A percentile compares a stretch with the other conserved stretches of the same genome.
Conservation (phyloP, 2,888 invertebrate genomes). For the Agrotis exclamationis region DNA sequence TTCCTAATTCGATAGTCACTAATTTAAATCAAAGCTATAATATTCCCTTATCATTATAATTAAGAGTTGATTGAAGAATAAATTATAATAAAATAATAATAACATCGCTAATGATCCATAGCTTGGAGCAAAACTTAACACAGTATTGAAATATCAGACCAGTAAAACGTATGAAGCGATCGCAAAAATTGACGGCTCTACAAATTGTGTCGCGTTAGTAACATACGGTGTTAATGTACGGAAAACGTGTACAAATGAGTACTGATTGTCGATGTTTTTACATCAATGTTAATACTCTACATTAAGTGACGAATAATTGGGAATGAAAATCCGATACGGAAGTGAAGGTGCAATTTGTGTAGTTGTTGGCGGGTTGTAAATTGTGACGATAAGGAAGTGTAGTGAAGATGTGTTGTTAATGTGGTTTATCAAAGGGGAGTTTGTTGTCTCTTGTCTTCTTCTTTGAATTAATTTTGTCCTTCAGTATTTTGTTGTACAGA, state of each 20-base stretch:
- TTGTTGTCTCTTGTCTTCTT: not conserved
- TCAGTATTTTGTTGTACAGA: too few relatives aligned
- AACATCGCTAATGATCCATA: constrained; percentile 32
- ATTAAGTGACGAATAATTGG: constrained; percentile 52
- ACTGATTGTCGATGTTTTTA: constrained; percentile 62
- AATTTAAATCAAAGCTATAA: not conserved
- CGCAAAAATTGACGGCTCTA: constrained; percentile 67
- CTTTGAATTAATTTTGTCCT: not conserved
- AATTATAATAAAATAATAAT: not conserved
- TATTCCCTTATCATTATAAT: too few relatives aligned
- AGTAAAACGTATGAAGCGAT: constrained; percentile 52
- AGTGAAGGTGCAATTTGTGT: constrained; percentile 26
- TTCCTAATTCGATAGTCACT: not conserved
- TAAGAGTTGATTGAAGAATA: not conserved
- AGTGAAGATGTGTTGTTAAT: not conserved
- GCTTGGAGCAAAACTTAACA: constrained; percentile 35
- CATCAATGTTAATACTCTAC: constrained; percentile 46
- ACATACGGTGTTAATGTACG: constrained; percentile 71
- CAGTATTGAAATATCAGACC: constrained; percentile 53
- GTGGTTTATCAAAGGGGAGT: not conserved
- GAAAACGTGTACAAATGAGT: constrained; percentile 68
- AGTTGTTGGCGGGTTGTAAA: not conserved
- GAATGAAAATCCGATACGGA: constrained; percentile 35
- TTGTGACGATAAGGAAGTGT: not conserved
- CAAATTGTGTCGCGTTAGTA: constrained; percentile 69